Base-by-base conservation (phyloP, 2,888 invertebrate species). In the Eilema sororculum region DNA sequence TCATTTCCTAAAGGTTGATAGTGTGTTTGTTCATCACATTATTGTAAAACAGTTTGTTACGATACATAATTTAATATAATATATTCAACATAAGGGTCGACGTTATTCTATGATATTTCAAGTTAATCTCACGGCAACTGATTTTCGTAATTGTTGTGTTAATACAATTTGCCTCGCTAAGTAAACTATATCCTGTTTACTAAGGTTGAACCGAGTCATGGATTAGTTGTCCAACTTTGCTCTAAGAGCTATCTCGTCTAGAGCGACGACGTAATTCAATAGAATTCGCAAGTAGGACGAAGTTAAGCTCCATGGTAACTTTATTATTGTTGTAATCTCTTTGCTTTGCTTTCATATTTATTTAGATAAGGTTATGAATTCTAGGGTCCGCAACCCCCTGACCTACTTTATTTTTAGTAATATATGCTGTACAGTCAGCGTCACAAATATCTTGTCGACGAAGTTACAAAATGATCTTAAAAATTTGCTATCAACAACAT, bases 161-260 rank as follows among this genome's bases (percentile, higher is more conserved):
- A 69, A 81, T 76, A 79, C 71, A 73, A 75, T 77, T 73, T 67
- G 63, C 61, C 74, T 78, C 46, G 71, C 65, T 69, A 66, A 73
- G 72, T 76, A 81, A 78, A 75, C 79, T 30, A 76, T 28, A 46
- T 65, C 57, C 37, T 60, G 65, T 74, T 81, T 74, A 73, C 63
- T 61, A 65, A 57, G 68, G 28, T 68, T 78, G 66, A 75, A 72
- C 60, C 46, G 64, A 73, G 72, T 63, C 72, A 65, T 58, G 68
- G 77, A 81, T 83, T 84, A 82, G 77, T 82, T 78, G 57, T 33
- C 80, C 76, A 85, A 86, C 79, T 85, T 85, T 72, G 64, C 66
- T 41, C 16, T 41, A 16, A 41, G 41, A 41, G 41, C 41, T 41
- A 13, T 41, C 41, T 41, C 58, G 66, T 68, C 65, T 59, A 62